These are phyloP conservation scores for Calephelis perditalis DNA, from an alignment of 2,888 invertebrate species.

Conservation along the genomic window DNA sequence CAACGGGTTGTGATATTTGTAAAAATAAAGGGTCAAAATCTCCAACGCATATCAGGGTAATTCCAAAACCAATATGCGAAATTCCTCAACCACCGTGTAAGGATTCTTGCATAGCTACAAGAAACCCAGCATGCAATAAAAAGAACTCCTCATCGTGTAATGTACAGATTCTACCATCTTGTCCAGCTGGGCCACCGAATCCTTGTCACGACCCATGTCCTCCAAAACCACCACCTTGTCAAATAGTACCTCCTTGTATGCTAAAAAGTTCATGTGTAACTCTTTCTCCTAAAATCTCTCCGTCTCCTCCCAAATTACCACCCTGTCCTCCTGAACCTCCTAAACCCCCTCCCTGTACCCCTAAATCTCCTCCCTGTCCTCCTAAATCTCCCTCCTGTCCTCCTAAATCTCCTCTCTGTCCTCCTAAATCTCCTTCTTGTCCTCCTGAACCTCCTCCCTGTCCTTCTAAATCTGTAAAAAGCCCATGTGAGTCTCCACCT, in stretches of 20 bases:
- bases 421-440: conserved; percentile 13
- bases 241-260: conserved; percentile 1
- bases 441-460: conserved; percentile 12
- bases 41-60: conserved; percentile 35
- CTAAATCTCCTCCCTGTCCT: too few species aligned
- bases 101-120: conserved; percentile 29
- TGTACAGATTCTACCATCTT: conserved; percentile 22
- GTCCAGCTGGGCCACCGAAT: conserved; percentile 18
- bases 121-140: conserved; percentile 34
- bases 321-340: too few species aligned
- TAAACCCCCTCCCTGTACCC: too few species aligned
- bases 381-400: too few species aligned
- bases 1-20: conserved; percentile 33
- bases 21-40: conserved; percentile 26
- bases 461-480: neutral
- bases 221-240: conserved; percentile 20
- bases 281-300: too few species aligned
- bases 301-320: too few species aligned
- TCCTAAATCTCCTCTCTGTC: conserved; percentile 6
- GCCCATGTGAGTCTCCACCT: neutral
- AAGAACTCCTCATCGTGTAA: conserved; percentile 25
- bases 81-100: conserved; percentile 37
- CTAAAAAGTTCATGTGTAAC: neutral
- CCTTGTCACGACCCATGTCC: conserved; percentile 21
- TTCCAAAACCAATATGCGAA: conserved; percentile 29